phyloP scores from a whole-genome alignment of 2,797 vertebrate genomes.

The Onychomys torridus region DNA sequence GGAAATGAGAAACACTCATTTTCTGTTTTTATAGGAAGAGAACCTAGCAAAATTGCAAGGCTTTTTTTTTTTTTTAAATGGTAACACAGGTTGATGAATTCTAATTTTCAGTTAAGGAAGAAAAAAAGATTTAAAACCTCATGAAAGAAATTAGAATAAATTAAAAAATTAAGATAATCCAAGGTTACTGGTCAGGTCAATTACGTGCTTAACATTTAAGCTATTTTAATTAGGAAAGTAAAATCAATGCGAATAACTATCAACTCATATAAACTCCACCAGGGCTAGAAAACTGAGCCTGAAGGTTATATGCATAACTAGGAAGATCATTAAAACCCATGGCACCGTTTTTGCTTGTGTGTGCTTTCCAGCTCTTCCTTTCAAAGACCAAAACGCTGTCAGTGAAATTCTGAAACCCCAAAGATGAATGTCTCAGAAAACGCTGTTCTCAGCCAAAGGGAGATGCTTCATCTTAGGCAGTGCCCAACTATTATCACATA shows the following conservation, averaged over 20 bases:
- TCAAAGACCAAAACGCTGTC: not conserved
- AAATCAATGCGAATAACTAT: not conserved
- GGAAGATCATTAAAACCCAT: not conserved
- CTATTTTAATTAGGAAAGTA: constrained; percentile 2
- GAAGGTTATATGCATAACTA: not conserved
- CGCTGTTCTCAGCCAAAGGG: not conserved
- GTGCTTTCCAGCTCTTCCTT: not conserved
- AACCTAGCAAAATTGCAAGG: not conserved
- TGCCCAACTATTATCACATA: not conserved
- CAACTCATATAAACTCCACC: not conserved
- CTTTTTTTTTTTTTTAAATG: too few relatives aligned
- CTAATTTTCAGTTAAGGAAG: not conserved
- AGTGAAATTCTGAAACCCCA: not conserved
- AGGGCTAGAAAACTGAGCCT: not conserved
- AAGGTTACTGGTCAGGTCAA: not conserved
- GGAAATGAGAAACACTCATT: not conserved
- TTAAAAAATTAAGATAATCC: constrained; percentile 4
- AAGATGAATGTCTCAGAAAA: not conserved
- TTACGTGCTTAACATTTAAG: not conserved
- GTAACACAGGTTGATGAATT: not conserved
- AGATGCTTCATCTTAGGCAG: not conserved
- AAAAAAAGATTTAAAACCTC: not conserved
- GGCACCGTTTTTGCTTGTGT: not conserved
- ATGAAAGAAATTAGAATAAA: constrained; percentile 18
- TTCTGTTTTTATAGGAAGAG: not conserved